phyloP scores from a whole-genome alignment of 2,113 vertebrate genomes.

The Petrocephalus zakoni region DNA sequence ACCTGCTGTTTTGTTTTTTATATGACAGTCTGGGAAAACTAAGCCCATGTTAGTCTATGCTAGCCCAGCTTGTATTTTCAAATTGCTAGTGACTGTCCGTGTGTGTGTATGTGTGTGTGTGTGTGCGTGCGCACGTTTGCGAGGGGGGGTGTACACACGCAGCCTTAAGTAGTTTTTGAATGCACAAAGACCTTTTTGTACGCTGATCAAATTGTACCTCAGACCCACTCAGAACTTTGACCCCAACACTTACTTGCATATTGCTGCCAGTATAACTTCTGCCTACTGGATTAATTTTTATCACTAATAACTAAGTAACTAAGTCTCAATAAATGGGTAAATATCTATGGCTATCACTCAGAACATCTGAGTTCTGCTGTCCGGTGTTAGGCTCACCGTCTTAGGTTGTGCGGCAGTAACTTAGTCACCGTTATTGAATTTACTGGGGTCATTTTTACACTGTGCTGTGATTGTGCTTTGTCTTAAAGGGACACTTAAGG shows the following conservation, averaged over 20 bases:
- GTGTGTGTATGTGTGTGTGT: no score
- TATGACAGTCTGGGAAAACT: not conserved
- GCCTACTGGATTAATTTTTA: not conserved
- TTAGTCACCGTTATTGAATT: slow-evolving; percentile 6
- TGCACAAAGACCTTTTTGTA: not conserved
- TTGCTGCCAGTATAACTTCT: not conserved
- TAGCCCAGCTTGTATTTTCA: not conserved
- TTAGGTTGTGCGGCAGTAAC: not conserved
- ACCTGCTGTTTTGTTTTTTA: not conserved
- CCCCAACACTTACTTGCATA: not conserved
- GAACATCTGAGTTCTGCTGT: not conserved
- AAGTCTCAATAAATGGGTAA: not conserved
- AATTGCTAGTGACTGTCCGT: not conserved
- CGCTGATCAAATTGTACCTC: not conserved
- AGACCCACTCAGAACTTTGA: not conserved
- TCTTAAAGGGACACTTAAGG: not conserved
- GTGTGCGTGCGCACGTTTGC: no score
- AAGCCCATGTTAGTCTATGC: not conserved
- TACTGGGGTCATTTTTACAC: not conserved
- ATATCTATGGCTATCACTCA: not conserved
- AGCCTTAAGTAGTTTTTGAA: not conserved
- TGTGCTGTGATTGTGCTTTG: not conserved
- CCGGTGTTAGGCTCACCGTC: not conserved
- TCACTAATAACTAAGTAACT: not conserved
- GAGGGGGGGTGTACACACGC: not conserved